Evolutionary conservation across 2,113 vertebrate species (phyloP).

Genomic region (Sialia sialis): DNA sequence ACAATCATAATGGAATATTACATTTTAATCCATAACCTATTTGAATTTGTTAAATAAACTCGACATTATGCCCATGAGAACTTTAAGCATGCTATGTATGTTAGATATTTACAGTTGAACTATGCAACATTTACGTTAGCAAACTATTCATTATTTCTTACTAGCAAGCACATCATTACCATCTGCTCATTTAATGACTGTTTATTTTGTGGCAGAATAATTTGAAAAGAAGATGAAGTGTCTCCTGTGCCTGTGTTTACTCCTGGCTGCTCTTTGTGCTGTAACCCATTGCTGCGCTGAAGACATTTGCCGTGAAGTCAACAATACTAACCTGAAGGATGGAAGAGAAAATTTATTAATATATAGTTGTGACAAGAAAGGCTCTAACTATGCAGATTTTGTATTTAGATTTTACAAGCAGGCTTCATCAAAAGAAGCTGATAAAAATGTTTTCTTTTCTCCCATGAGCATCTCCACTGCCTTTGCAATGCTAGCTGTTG

Average conservation of each 20-base stretch:
- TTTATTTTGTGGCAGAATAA: slow-evolving; percentile 49
- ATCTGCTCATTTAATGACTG: not conserved
- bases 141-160: not conserved
- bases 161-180: not conserved
- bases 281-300: not conserved
- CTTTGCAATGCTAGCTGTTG: slow-evolving; percentile 81
- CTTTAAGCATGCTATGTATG: not conserved
- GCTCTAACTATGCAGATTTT: slow-evolving; percentile 75
- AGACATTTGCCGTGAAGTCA: not conserved
- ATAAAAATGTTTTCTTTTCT: slow-evolving; percentile 83
- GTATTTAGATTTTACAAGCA: slow-evolving; percentile 79
- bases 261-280: slow-evolving; percentile 33
- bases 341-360: slow-evolving; percentile 7
- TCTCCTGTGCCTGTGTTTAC: not conserved
- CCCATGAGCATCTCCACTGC: slow-evolving; percentile 81
- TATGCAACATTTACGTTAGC: not conserved
- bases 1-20: not conserved
- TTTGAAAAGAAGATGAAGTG: slow-evolving; percentile 61
- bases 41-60: not conserved
- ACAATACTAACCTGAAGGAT: not conserved
- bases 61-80: not conserved
- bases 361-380: not conserved
- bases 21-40: not conserved
- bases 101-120: not conserved
- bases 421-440: not conserved